Evolutionary conservation across 2,888 invertebrate species (phyloP).

Genomic region (Eledona agricola): DNA sequence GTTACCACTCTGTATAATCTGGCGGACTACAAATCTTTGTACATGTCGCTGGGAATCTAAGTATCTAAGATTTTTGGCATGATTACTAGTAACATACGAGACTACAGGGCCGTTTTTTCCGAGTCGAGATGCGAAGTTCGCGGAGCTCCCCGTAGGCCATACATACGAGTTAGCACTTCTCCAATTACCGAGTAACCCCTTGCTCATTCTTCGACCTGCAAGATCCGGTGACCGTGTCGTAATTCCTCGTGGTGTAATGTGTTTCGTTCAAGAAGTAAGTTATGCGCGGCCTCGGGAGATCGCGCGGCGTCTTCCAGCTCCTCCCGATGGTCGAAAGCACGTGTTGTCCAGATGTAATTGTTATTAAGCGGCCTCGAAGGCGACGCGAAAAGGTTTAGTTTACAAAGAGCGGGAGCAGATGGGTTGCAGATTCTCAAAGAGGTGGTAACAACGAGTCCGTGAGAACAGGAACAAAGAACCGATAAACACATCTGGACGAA

Average conservation of each 20-base stretch:
- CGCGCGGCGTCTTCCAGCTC: slow-evolving; percentile 17
- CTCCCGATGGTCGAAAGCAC: slow-evolving; percentile 1
- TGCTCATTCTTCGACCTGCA: slow-evolving; percentile 59
- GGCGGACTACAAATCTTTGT: no score
- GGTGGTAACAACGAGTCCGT: slow-evolving; percentile 33
- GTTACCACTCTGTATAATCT: no score
- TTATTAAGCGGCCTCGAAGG: no score
- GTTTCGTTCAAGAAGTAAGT: slow-evolving; percentile 60
- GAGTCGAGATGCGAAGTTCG: neutral
- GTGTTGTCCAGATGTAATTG: neutral
- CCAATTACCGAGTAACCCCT: slow-evolving; percentile 55
- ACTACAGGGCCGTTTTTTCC: neutral
- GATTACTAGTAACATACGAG: no score
- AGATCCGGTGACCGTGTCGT: slow-evolving; percentile 59
- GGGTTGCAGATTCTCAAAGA: slow-evolving; percentile 36
- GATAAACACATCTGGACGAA: no score
- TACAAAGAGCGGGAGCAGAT: slow-evolving; percentile 31
- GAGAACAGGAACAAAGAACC: slow-evolving; percentile 36
- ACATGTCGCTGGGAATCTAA: no score
- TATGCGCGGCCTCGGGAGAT: slow-evolving; percentile 48
- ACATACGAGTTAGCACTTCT: slow-evolving; percentile 52
- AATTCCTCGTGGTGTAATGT: slow-evolving; percentile 61
- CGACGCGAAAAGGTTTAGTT: slow-evolving; percentile 36
- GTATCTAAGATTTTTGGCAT: no score
- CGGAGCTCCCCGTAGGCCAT: slow-evolving; percentile 47